Percentiles rank a stretch among this genome's conserved stretches.
Evolutionary conservation across 1,140 invertebrate species (phyloP).

Genomic region (Brachionus plicatilis): DNA sequence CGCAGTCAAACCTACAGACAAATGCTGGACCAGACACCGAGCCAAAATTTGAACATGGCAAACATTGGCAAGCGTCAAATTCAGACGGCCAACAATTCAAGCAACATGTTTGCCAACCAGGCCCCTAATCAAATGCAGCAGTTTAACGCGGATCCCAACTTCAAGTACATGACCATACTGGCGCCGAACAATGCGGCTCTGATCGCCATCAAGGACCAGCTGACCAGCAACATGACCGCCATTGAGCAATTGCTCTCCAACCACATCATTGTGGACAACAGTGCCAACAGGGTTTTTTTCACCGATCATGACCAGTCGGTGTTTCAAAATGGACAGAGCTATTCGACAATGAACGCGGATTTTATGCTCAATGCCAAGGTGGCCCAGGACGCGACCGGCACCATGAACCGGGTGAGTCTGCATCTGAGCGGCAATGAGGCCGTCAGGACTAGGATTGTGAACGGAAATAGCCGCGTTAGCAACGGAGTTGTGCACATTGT

Average conservation of each 20-base stretch:
- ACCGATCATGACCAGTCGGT: background rate
- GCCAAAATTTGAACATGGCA: background rate
- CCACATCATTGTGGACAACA: slow-evolving; percentile 28
- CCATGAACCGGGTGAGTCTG: background rate
- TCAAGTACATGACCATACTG: slow-evolving; percentile 7
- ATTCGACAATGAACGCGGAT: slow-evolving; percentile 20
- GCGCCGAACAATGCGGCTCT: slow-evolving; percentile 6
- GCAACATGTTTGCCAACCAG: background rate
- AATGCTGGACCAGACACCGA: slow-evolving; percentile 2
- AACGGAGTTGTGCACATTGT: slow-evolving; percentile 35
- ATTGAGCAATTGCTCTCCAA: slow-evolving; percentile 17
- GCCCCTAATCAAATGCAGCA: background rate
- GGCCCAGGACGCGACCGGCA: background rate
- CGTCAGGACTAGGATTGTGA: background rate
- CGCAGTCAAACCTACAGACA: slow-evolving; percentile 13
- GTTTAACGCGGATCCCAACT: background rate
- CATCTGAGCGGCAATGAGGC: background rate
- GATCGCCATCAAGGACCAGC: background rate
- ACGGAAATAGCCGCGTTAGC: slow-evolving; percentile 22
- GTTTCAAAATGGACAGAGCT: slow-evolving; percentile 1
- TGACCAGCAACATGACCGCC: background rate
- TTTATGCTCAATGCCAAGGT: background rate
- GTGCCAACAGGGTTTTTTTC: slow-evolving; percentile 8
- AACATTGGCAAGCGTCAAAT: background rate
- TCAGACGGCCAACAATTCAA: background rate